Evolutionary conservation across 2,113 vertebrate species (phyloP).

Genomic region (Elephas maximus): DNA sequence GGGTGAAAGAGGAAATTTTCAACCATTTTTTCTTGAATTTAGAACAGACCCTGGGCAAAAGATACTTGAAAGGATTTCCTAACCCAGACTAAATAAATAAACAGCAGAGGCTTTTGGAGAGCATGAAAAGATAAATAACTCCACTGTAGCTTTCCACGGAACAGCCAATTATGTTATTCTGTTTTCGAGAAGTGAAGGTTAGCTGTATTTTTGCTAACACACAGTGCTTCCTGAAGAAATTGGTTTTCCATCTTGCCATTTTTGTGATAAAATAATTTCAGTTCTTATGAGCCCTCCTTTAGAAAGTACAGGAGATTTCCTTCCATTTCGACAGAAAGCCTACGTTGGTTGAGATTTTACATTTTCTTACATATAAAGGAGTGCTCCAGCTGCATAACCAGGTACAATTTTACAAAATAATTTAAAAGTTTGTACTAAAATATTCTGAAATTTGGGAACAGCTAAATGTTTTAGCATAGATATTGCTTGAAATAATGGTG

Average conservation of each 20-base stretch:
- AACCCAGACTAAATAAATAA: neutral
- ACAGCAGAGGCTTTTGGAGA: neutral
- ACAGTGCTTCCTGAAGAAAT: neutral
- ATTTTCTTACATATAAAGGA: neutral
- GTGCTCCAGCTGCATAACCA: neutral
- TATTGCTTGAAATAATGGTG: slow-evolving; percentile 7
- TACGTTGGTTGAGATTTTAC: neutral
- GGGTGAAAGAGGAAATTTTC: neutral
- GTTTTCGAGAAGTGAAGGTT: neutral
- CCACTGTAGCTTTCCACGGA: neutral
- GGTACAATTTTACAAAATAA: neutral
- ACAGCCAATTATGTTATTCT: neutral
- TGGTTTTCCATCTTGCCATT: neutral
- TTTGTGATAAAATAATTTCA: slow-evolving; percentile 48
- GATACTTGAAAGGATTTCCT: neutral
- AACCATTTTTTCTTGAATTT: neutral
- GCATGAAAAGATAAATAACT: neutral
- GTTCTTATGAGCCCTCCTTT: neutral
- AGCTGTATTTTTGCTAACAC: neutral
- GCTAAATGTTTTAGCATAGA: neutral
- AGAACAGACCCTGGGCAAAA: neutral
- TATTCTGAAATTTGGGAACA: neutral
- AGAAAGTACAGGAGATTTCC: neutral
- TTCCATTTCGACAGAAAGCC: neutral
- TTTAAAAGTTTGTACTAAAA: neutral